These are phyloP conservation scores for Henicopernis longicauda DNA, from an alignment of 2,113 vertebrate species.

Conservation along the genomic window DNA sequence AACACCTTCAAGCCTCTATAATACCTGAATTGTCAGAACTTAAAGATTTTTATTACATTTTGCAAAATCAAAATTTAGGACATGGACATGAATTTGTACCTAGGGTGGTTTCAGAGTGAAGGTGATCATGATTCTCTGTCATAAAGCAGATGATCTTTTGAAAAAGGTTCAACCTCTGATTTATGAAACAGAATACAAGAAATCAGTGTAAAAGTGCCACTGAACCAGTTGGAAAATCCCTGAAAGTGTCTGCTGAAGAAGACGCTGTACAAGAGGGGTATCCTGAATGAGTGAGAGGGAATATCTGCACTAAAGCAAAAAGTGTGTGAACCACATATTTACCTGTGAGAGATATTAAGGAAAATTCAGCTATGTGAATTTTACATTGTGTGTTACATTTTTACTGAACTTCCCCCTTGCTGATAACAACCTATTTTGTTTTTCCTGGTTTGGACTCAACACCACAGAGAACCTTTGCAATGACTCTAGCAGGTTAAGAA, in stretches of 20 bases:
- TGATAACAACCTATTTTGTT: not conserved
- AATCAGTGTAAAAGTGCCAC: not conserved
- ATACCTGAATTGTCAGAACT: not conserved
- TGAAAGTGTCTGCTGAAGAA: not conserved
- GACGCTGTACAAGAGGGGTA: not conserved
- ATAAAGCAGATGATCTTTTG: not conserved
- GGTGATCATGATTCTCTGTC: not conserved
- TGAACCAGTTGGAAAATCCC: not conserved
- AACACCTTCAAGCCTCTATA: not conserved
- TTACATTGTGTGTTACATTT: not conserved
- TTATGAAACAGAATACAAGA: not conserved
- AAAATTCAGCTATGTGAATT: not conserved
- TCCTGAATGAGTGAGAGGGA: not conserved
- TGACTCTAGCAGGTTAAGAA: not conserved
- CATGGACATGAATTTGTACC: not conserved
- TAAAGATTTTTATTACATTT: not conserved
- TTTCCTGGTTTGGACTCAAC: not conserved
- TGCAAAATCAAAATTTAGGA: not conserved
- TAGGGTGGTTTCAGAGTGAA: not conserved
- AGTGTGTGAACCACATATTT: fast-evolving
- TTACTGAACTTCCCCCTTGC: not conserved
- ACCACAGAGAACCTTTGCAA: not conserved
- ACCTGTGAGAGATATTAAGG: too few species aligned
- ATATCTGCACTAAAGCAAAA: not conserved
- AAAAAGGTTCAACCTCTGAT: not conserved